Evolutionary conservation across 2,888 invertebrate genomes (phyloP).

Genomic region (Polietes domitor): DNA sequence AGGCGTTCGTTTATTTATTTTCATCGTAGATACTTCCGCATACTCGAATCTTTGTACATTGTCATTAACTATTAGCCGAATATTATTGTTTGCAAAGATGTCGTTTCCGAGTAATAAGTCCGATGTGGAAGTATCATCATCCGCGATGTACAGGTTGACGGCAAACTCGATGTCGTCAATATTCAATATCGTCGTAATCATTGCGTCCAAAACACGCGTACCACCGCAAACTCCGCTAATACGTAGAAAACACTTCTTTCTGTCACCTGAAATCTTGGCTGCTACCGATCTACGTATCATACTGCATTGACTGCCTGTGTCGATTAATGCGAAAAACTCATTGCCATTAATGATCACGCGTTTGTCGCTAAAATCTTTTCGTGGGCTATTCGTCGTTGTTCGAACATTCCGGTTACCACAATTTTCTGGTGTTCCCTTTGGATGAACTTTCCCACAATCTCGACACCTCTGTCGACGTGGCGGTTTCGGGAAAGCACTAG

Average conservation of each 20-base stretch:
- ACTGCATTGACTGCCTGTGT: not conserved
- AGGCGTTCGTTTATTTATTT: not conserved
- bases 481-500: slow-evolving; percentile 26
- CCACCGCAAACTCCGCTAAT: slow-evolving; percentile 35
- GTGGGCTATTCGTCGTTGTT: not conserved
- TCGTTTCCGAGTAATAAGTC: slow-evolving; percentile 59
- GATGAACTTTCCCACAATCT: slow-evolving; percentile 6
- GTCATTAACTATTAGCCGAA: slow-evolving; percentile 6
- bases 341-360: not conserved
- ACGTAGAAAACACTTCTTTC: not conserved
- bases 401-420: not conserved
- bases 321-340: not conserved
- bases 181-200: slow-evolving; percentile 26
- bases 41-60: slow-evolving; percentile 13
- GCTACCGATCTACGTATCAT: not conserved
- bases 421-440: not conserved
- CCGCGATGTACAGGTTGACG: slow-evolving; percentile 44
- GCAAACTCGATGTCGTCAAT: slow-evolving; percentile 42
- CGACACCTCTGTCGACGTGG: not conserved
- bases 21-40: not conserved
- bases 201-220: slow-evolving; percentile 29
- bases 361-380: not conserved
- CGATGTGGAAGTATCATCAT: slow-evolving; percentile 49
- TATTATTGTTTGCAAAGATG: slow-evolving; percentile 27
- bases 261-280: not conserved